Conservation (phyloP, 1,140 invertebrate genomes). For the Aplysia californica region DNA sequence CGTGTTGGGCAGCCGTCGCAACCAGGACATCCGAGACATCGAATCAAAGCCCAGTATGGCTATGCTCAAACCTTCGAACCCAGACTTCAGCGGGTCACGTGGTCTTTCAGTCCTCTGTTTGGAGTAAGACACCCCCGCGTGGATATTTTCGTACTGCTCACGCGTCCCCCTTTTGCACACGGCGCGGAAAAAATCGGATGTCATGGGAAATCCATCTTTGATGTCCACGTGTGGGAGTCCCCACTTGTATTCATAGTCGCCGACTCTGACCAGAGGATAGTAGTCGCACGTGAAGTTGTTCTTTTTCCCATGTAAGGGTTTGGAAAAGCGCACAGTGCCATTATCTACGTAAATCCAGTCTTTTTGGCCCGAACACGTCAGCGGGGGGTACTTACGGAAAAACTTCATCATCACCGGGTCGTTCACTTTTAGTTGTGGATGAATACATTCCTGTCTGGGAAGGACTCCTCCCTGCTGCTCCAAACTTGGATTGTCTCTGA, state of each 20-base stretch:
- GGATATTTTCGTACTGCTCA: constrained; percentile 50
- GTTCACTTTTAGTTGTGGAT: constrained; percentile 75
- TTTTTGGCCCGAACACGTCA: constrained; percentile 72
- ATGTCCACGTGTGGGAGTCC: constrained; percentile 29
- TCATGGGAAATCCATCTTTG: constrained; percentile 33
- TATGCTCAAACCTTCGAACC: background rate
- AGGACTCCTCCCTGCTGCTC: too few species aligned
- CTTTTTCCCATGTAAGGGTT: constrained; percentile 23
- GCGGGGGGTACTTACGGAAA: constrained; percentile 72
- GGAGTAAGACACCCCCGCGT: constrained; percentile 46
- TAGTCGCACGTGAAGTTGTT: constrained; percentile 47
- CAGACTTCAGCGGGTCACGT: background rate
- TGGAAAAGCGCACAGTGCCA: constrained; percentile 43
- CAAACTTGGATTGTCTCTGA: too few species aligned
- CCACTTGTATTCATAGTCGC: constrained; percentile 32
- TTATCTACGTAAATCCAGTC: constrained; percentile 48
- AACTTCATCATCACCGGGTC: constrained; percentile 78
- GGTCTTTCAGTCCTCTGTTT: background rate
- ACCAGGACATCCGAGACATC: constrained; percentile 85
- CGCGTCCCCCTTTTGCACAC: constrained; percentile 42
- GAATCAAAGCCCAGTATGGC: constrained; percentile 88
- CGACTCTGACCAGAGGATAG: constrained; percentile 39
- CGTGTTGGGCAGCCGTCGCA: constrained; percentile 84
- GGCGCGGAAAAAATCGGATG: constrained; percentile 52
- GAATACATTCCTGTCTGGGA: constrained; percentile 71